Base-by-base conservation (phyloP, 1,140 invertebrate species). In the Ceratina calcarata region DNA sequence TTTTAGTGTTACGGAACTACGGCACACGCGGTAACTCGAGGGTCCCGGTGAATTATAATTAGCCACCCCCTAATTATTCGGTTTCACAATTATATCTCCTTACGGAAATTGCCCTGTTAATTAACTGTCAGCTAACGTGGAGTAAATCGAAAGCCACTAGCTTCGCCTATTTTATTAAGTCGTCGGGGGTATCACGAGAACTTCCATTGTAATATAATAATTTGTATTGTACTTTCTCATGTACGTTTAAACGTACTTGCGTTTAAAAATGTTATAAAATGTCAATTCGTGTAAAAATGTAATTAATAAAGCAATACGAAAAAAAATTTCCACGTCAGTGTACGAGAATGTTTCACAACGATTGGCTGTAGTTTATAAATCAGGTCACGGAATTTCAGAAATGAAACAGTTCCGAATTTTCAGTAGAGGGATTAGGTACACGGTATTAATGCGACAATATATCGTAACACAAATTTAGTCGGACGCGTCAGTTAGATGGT, bases 391-490 rank as follows among this genome's bases (percentile, higher is more conserved):
- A 55, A 55, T 55, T 15, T 55, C 12, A 55, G 18, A 55, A 15
- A 55, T 55, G 53, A 55, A 13, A 55, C 12, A 13, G 53, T 13
- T 15, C 53, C 1, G 12, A 55, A 13, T 55, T 13, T 55, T 18
- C 53, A 7, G 18, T 55, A 55, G 18, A 55, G 12, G 49, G 22
- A 77, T 70, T 70, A 70, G 66, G 18, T 2, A 0, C 20, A 13
- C 3, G 32, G 16, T 78, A 78, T 45, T 64, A 78, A 78, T 64
- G 76, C 64, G 27, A 55, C 60, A 70, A 78, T 78, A 78, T 71
- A 78, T 78, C 24, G 49, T 45, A 15, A 24, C 32, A 61, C 45
- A 27, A 61, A 55, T 72, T 71, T 62, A 61, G 51, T 55, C 68
- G 68, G 45, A 20, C 53, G 51, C 27, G 49, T 78, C 60, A 72